Conservation (phyloP, 2,797 vertebrate species). For the Thaleichthys pacificus region DNA sequence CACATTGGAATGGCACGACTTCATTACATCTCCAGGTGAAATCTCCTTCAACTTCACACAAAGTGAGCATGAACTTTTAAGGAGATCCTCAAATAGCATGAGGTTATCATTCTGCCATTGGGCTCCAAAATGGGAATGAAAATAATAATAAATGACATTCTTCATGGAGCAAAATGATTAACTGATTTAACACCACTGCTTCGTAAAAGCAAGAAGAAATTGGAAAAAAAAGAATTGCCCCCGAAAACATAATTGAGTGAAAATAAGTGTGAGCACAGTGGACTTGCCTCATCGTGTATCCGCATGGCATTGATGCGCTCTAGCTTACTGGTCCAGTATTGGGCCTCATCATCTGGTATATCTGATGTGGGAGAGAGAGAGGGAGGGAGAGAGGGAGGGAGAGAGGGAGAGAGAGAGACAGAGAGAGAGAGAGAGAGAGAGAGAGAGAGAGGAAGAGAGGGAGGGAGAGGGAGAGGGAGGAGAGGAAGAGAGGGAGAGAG, state of each 20-base stretch:
- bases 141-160: neutral
- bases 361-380: constrained; percentile 65
- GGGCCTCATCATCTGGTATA: constrained; percentile 94
- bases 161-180: neutral
- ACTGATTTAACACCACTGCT: neutral
- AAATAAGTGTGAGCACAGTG: neutral
- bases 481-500: neutral
- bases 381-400: neutral
- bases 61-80: neutral
- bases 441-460: constrained; percentile 2
- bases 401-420: neutral
- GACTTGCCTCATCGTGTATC: constrained; percentile 82
- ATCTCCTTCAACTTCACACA: neutral
- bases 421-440: constrained; percentile 1
- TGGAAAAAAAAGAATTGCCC: neutral
- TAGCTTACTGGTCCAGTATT: constrained; percentile 94
- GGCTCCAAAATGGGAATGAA: neutral
- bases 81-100: neutral
- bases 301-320: constrained; percentile 87
- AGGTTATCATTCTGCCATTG: neutral
- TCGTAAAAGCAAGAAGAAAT: neutral
- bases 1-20: constrained; percentile 6
- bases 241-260: neutral
- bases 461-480: neutral
- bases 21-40: neutral